phyloP scores from a whole-genome alignment of 2,888 invertebrate species.

The Ephialtes manifestator region DNA sequence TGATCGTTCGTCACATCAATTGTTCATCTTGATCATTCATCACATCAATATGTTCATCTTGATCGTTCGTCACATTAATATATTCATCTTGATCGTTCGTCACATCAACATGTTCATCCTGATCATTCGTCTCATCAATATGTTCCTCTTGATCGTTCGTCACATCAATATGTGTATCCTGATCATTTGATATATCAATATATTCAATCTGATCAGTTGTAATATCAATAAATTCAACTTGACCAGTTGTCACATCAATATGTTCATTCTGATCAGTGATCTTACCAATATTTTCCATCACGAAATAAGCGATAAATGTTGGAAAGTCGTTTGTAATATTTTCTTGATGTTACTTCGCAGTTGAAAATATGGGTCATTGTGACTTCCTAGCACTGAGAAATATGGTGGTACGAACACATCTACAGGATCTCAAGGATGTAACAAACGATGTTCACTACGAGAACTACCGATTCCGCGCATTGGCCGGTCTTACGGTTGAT shows the following conservation, averaged over 20 bases:
- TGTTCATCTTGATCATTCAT: too few species aligned
- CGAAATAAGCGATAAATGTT: neutral
- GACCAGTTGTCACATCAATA: neutral
- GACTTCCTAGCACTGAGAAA: constrained; percentile 99
- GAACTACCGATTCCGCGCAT: constrained; percentile 98
- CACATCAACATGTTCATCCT: neutral
- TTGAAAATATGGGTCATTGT: constrained; percentile 99
- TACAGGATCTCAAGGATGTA: constrained; percentile 99
- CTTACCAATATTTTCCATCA: too few species aligned
- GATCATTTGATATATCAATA: neutral
- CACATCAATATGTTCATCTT: neutral
- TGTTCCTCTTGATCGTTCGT: neutral
- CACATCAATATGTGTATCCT: neutral
- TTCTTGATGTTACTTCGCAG: constrained; percentile 86
- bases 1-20: neutral
- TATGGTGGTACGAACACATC: constrained; percentile 98
- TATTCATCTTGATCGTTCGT: neutral
- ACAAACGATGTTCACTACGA: constrained; percentile 99
- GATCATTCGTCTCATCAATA: neutral
- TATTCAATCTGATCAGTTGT: neutral
- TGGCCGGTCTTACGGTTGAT: constrained; percentile 95
- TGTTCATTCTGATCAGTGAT: neutral
- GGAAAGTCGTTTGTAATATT: neutral
- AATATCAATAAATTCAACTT: neutral
- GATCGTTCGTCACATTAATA: neutral